Conservation (phyloP, 2,888 invertebrate species). For the Pegoplata infirma region DNA sequence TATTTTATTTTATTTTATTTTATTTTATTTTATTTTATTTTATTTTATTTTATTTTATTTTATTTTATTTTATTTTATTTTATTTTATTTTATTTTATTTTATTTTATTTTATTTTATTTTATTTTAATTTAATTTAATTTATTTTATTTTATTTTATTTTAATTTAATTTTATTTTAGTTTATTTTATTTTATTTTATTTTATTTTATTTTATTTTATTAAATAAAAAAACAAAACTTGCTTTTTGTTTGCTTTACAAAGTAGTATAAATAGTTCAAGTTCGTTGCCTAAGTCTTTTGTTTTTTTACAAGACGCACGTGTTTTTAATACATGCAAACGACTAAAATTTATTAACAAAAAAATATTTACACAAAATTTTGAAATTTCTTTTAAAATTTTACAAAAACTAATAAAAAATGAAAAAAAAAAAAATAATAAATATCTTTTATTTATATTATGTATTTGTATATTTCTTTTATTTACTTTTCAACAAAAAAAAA, state of each 20-base stretch:
- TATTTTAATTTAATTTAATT: background rate
- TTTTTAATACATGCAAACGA: background rate
- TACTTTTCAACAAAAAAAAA: background rate
- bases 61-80: too few species aligned
- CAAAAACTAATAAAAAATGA: background rate
- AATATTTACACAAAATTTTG: too few species aligned
- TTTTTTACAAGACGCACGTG: background rate
- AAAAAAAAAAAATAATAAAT: background rate
- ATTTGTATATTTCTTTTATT: background rate
- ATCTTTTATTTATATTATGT: background rate
- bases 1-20: too few species aligned
- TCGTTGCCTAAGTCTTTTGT: slow-evolving; percentile 19
- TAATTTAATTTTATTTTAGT: too few species aligned
- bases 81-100: too few species aligned
- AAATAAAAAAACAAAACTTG: background rate
- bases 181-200: background rate
- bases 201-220: background rate
- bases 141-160: background rate
- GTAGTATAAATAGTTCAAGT: background rate
- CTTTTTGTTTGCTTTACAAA: background rate
- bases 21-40: too few species aligned
- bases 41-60: too few species aligned
- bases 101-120: too few species aligned
- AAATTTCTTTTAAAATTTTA: background rate
- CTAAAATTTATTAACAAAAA: too few species aligned